phyloP scores from a whole-genome alignment of 2,113 vertebrate genomes.

The Meleagris gallopavo region DNA sequence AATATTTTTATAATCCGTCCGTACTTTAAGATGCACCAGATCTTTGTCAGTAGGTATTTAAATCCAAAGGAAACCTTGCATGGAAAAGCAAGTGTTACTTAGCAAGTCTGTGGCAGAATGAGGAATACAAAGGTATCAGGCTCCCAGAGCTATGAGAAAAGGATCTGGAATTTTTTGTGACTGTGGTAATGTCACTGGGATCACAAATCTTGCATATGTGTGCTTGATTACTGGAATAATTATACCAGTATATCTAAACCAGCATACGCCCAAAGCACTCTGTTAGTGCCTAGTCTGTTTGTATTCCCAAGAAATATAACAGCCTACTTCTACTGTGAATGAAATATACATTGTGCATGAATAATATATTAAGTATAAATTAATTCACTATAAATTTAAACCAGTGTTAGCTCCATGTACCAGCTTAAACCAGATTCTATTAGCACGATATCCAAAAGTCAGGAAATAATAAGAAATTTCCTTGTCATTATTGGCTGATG shows the following conservation, averaged over 20 bases:
- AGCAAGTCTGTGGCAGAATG: neutral
- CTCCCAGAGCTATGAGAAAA: neutral
- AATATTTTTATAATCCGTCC: neutral
- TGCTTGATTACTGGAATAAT: neutral
- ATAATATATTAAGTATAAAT: neutral
- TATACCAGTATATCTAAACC: neutral
- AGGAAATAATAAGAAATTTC: neutral
- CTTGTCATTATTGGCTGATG: neutral
- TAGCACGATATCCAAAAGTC: neutral
- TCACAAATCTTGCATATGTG: neutral
- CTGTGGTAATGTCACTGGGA: neutral
- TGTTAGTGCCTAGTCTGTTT: neutral
- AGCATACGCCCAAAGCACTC: neutral
- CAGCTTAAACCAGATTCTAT: neutral
- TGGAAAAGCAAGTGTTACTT: fast-evolving
- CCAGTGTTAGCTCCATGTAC: neutral
- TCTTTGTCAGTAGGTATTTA: neutral
- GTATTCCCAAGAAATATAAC: neutral
- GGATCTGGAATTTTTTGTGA: neutral
- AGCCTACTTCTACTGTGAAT: neutral
- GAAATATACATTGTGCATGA: neutral
- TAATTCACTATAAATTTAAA: neutral
- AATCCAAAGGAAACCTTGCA: neutral
- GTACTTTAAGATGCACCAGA: neutral
- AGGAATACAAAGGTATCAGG: neutral